Percentiles rank a stretch among this genome's conserved stretches.
These are phyloP conservation scores for Siderastrea radians DNA, from an alignment of 92 coral and sea anemone species.

Conservation along the genomic window DNA sequence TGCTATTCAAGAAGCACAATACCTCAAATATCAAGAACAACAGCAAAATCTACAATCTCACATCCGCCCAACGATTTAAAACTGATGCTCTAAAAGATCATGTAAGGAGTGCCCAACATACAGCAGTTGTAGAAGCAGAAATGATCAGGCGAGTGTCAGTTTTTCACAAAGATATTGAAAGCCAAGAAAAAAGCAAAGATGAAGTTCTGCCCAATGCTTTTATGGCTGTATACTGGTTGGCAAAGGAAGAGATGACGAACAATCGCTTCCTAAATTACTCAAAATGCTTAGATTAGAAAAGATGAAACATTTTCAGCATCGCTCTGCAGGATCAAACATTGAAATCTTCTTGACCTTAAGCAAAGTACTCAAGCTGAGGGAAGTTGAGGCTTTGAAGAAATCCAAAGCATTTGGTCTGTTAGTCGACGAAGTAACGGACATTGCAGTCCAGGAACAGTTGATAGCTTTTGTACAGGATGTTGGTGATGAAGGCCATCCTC, in stretches of 20 bases:
- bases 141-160: slow-evolving; percentile 39
- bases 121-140: background rate
- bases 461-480: too few species aligned
- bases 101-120: background rate
- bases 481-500: too few species aligned
- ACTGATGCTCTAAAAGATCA: background rate
- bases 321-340: too few species aligned
- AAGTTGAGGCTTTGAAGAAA: too few species aligned
- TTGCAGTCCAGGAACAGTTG: too few species aligned
- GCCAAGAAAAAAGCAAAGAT: slow-evolving; percentile 39
- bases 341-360: too few species aligned
- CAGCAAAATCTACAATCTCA: background rate
- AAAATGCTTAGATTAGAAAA: slow-evolving; percentile 55
- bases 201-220: slow-evolving; percentile 43
- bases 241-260: slow-evolving; percentile 57
- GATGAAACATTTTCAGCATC: slow-evolving; percentile 27
- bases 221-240: slow-evolving; percentile 55
- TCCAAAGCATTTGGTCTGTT: too few species aligned
- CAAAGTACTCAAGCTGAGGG: too few species aligned
- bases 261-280: background rate
- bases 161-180: slow-evolving; percentile 53
- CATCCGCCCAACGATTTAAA: background rate
- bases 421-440: too few species aligned
- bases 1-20: background rate
- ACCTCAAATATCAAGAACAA: background rate